Percentiles rank a stretch among this genome's conserved stretches.
phyloP scores from a whole-genome alignment of 2,888 invertebrate species.

The Eupithecia vulgata region DNA sequence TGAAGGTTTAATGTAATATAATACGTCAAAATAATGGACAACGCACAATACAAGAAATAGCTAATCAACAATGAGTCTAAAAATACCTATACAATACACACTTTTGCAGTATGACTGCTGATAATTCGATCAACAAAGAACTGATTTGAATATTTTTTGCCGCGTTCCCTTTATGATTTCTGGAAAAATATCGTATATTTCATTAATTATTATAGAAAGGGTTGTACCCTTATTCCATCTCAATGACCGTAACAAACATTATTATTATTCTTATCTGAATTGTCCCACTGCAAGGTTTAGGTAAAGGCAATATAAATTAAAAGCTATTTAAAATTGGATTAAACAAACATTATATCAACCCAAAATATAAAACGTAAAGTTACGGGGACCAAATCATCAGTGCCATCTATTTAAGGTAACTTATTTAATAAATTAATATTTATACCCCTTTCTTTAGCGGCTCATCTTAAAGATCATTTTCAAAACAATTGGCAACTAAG shows the following conservation, averaged over 20 bases:
- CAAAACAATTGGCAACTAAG: conserved; percentile 21
- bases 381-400: conserved; percentile 71
- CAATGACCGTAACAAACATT: conserved; percentile 3
- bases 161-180: background rate
- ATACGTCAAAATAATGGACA: conserved; percentile 12
- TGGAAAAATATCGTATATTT: conserved; percentile 6
- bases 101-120: conserved; percentile 36
- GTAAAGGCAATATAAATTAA: background rate
- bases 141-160: background rate
- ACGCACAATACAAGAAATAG: conserved; percentile 35
- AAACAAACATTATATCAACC: conserved; percentile 22
- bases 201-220: conserved; percentile 2
- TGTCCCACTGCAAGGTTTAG: background rate
- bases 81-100: conserved; percentile 3
- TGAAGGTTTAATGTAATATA: conserved; percentile 13
- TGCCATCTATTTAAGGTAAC: conserved; percentile 67
- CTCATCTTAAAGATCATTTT: conserved; percentile 21
- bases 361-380: conserved; percentile 54
- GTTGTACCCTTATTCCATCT: background rate
- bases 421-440: conserved; percentile 40
- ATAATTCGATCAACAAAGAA: background rate
- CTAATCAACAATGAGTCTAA: conserved; percentile 8
- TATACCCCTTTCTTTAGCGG: conserved; percentile 24
- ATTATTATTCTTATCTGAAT: background rate
- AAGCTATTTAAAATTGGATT: conserved; percentile 14